phyloP scores from a whole-genome alignment of 2,113 vertebrate genomes.

The Neotoma lepida region DNA sequence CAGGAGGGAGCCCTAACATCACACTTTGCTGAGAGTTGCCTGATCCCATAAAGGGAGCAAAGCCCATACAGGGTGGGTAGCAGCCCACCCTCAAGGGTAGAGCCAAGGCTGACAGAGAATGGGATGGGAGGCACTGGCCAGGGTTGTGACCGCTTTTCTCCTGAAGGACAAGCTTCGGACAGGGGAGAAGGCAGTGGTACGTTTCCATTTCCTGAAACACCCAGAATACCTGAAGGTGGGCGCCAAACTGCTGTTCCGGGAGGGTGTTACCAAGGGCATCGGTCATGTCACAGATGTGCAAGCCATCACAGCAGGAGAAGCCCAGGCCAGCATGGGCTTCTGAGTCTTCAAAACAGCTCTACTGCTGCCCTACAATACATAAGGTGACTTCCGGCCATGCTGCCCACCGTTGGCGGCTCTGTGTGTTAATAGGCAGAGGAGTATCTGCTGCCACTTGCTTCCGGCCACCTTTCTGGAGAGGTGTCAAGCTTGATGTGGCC shows the following conservation, averaged over 20 bases:
- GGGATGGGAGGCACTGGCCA: neutral
- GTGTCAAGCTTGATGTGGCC: conserved; percentile 54
- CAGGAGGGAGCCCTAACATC: neutral
- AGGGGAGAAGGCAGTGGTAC: conserved; percentile 97
- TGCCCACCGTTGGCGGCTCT: conserved; percentile 70
- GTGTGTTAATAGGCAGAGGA: conserved; percentile 70
- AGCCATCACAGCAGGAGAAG: conserved; percentile 87
- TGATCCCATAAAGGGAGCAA: neutral
- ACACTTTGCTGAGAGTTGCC: neutral
- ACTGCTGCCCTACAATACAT: conserved; percentile 73
- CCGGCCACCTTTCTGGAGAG: conserved; percentile 49
- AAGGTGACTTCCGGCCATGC: conserved; percentile 71
- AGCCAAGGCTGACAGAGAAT: neutral
- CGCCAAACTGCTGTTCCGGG: conserved; percentile 96
- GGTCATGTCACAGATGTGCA: conserved; percentile 96
- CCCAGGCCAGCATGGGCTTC: conserved; percentile 83
- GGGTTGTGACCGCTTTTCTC: conserved; percentile 31
- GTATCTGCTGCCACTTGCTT: conserved; percentile 20
- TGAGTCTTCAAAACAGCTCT: conserved; percentile 80
- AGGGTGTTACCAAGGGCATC: conserved; percentile 98
- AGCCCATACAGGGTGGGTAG: conserved; percentile 18
- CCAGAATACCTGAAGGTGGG: conserved; percentile 98
- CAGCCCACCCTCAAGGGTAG: neutral
- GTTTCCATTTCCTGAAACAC: conserved; percentile 98
- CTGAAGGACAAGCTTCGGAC: conserved; percentile 95